Base-by-base conservation (phyloP, 2,797 vertebrate species). In the Melanotaenia parkinsoni region DNA sequence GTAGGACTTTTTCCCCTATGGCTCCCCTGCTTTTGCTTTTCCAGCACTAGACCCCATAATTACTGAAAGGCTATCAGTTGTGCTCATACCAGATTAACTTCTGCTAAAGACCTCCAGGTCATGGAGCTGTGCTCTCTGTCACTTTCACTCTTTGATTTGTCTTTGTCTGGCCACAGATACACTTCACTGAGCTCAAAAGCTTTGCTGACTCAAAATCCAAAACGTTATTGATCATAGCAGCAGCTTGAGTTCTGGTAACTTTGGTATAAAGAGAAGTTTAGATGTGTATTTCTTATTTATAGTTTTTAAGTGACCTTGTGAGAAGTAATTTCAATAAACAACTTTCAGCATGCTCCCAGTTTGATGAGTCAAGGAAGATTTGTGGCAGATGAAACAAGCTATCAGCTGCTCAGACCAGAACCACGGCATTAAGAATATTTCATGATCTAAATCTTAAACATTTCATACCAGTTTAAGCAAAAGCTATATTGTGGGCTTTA, bases 81-180 rank as follows among this genome's bases (percentile, higher is more conserved):
- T 93, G 86, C 86, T 90, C 77, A 74, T 85, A 76, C 84, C 88
- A 86, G 91, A 92, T 92, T 88, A 93, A 93, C 82, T 90, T 87
- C 86, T 89, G 81, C 82, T 78, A 75, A 57, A 84, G 91, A 92
- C 88, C 91, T 79, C 70, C 30, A 5, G 83, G 88, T 92, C 86
- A 72, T 56, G 77, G 85, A 88, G 76, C 85, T 50, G 22, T 73
- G 88, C 88, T 93, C 88, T 87, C 80, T 69, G 70, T 64, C 86
- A 85, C 83, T 87, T 85, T 92, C 81, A 82, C 79, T 86, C 81
- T 83, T 83, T 86, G 78, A 72, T 77, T 89, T 85, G 77, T 77
- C 22, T 86, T 92, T 90, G 82, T 86, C 43, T 47, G 33, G 14
- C 35, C 73, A 76, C 79, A 73, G 70, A 87, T 81, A 84, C 78